These are phyloP conservation scores for Penaeus vannamei DNA, from an alignment of 1,140 invertebrate genomes.

Conservation along the genomic window DNA sequence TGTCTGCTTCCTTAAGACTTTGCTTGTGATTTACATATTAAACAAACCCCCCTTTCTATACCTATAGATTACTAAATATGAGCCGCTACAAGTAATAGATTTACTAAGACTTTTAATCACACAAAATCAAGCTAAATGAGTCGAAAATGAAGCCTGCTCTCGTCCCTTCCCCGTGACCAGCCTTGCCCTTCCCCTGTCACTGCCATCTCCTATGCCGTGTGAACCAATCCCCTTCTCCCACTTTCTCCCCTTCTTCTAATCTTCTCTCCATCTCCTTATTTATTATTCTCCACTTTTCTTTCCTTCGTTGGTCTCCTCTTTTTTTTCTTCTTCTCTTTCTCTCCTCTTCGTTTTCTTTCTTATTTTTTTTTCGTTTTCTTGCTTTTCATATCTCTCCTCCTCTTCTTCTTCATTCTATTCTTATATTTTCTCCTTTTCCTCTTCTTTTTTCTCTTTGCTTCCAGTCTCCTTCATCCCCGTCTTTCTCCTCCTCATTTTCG, in stretches of 20 bases:
- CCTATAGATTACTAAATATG: too few relatives aligned
- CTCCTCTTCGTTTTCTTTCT: background rate
- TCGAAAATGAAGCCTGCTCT: background rate
- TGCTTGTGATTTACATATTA: too few relatives aligned
- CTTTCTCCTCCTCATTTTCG: background rate
- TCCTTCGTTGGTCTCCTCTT: background rate
- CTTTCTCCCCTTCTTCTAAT: background rate
- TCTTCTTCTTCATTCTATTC: background rate
- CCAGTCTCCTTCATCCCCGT: background rate
- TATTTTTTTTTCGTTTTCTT: background rate
- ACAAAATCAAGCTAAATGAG: background rate
- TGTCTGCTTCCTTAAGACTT: too few relatives aligned
- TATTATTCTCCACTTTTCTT: background rate
- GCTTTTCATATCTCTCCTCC: background rate
- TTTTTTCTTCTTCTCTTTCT: background rate
- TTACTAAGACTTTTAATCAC: background rate
- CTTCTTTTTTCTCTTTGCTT: too few relatives aligned
- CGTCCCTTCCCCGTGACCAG: background rate
- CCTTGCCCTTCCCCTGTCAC: background rate
- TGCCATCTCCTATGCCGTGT: background rate
- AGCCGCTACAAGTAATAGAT: background rate
- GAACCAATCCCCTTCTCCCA: background rate
- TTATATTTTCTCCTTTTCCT: too few relatives aligned
- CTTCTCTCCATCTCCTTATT: background rate
- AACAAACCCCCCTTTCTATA: too few relatives aligned